These are phyloP conservation scores for Galaxias olidus DNA, from an alignment of 2,797 vertebrate species.

Conservation along the genomic window DNA sequence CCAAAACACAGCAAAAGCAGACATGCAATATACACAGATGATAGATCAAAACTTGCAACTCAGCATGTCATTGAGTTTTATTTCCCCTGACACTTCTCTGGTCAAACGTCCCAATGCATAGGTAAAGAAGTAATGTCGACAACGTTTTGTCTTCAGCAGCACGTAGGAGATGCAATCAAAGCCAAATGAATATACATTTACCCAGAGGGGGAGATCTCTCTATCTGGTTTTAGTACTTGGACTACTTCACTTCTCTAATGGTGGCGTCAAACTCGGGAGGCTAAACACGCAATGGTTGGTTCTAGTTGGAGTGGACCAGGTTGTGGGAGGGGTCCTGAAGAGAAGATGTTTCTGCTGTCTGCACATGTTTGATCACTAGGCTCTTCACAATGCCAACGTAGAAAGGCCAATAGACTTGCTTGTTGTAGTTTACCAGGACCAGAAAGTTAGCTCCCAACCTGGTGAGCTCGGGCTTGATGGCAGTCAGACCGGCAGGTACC, in stretches of 20 bases:
- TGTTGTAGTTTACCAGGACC: conserved; percentile 89
- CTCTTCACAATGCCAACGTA: conserved; percentile 89
- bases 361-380: conserved; percentile 76
- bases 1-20: no score
- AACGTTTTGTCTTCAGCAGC: no score
- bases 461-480: conserved; percentile 83
- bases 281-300: background rate
- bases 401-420: conserved; percentile 88
- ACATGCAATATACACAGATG: no score
- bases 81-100: no score
- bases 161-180: no score
- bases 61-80: no score
- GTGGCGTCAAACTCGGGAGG: conserved; percentile 10
- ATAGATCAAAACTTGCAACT: no score
- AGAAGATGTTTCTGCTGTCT: conserved; percentile 26
- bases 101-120: no score
- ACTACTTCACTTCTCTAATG: background rate
- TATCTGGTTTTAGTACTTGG: no score
- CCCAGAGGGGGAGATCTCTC: no score
- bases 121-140: no score
- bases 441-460: conserved; percentile 79
- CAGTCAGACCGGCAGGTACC: conserved; percentile 81
- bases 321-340: conserved; percentile 33
- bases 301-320: conserved; percentile 49
- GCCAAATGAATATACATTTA: no score